Evolutionary conservation across 2,797 vertebrate genomes (phyloP).

Genomic region (Lepus oiostolus): DNA sequence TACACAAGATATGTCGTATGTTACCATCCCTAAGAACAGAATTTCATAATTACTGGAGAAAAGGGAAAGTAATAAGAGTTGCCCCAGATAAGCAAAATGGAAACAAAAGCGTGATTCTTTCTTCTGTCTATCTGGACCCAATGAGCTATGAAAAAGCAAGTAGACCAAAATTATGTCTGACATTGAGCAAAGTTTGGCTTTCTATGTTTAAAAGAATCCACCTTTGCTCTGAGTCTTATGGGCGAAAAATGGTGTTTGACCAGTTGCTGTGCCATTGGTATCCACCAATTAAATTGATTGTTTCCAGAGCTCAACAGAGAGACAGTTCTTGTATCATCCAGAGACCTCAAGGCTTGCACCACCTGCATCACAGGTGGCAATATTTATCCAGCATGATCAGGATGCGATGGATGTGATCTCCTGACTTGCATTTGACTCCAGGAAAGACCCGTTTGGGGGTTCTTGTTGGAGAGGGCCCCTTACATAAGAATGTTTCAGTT

Average conservation of each 20-base stretch:
- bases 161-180: not conserved
- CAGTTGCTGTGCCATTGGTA: not conserved
- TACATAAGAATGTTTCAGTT: not conserved
- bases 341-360: not conserved
- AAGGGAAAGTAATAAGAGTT: not conserved
- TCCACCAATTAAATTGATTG: not conserved
- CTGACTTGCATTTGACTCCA: not conserved
- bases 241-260: not conserved
- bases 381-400: not conserved
- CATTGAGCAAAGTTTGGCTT: slow-evolving; percentile 7
- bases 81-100: slow-evolving; percentile 8
- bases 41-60: not conserved
- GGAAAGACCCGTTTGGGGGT: not conserved
- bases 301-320: not conserved
- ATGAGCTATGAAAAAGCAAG: slow-evolving; percentile 3
- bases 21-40: not conserved
- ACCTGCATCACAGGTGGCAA: not conserved
- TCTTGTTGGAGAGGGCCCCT: not conserved
- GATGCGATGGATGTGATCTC: not conserved
- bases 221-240: not conserved
- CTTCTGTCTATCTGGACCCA: not conserved
- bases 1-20: not conserved
- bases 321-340: not conserved
- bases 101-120: not conserved
- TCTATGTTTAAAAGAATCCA: not conserved